Conservation (phyloP, 2,113 vertebrate species). For the Centropristis striata region DNA sequence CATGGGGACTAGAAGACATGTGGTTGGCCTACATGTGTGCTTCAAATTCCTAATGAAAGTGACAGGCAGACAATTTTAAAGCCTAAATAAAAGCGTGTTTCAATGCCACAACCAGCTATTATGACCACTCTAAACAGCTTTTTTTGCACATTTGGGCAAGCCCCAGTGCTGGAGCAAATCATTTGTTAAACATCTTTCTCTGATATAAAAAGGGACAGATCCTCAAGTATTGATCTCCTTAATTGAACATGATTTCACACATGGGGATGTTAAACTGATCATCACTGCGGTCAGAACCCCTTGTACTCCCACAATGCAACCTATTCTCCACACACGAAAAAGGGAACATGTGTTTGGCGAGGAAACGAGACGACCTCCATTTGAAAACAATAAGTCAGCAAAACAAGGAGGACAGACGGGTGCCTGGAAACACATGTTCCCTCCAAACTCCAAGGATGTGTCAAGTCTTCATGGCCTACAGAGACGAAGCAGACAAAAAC, state of each 20-base stretch:
- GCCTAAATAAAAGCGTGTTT: constrained; percentile 30
- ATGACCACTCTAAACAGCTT: background rate
- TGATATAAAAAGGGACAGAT: constrained; percentile 22
- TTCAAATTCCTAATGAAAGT: background rate
- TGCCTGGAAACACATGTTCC: constrained; percentile 49
- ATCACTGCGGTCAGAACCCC: background rate
- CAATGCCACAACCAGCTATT: background rate
- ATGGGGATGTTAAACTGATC: constrained; percentile 6
- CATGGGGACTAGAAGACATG: background rate
- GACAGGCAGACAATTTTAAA: background rate
- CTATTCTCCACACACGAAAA: constrained; percentile 1
- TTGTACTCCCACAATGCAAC: background rate
- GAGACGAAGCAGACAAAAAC: constrained; percentile 34
- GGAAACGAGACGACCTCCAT: constrained; percentile 19
- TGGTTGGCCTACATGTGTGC: background rate
- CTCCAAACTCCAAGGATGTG: constrained; percentile 9
- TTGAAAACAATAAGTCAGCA: constrained; percentile 33
- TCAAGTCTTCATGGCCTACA: constrained; percentile 11
- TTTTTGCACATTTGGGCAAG: background rate
- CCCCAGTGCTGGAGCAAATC: background rate
- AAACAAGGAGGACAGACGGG: constrained; percentile 20
- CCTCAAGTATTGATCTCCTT: constrained; percentile 26
- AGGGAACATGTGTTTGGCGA: constrained; percentile 56
- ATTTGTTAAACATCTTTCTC: constrained; percentile 45
- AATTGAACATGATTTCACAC: constrained; percentile 53